phyloP scores from a whole-genome alignment of 1,140 invertebrate genomes.

The Conopomorpha cramerella region DNA sequence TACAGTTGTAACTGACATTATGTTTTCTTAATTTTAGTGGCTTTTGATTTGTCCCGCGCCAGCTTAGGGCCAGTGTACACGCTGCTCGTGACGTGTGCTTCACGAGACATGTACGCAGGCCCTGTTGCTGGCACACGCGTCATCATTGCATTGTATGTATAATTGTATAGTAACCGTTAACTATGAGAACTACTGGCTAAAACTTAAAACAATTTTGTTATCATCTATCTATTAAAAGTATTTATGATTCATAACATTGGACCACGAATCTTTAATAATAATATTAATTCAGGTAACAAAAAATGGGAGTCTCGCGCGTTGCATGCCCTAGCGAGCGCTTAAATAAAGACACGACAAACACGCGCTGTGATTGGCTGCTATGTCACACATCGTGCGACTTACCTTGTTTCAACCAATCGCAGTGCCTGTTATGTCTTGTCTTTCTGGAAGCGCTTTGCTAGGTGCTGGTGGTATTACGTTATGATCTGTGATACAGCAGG shows the following conservation, averaged over 20 bases:
- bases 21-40: no score
- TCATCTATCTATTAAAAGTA: conserved; percentile 51
- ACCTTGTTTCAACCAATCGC: no score
- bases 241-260: conserved; percentile 58
- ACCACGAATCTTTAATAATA: conserved; percentile 56
- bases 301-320: conserved; percentile 29
- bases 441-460: no score
- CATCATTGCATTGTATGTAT: conserved; percentile 20
- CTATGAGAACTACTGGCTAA: conserved; percentile 31
- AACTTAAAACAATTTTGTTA: conserved; percentile 24
- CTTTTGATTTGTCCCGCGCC: no score
- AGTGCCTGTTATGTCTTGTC: no score
- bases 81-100: no score
- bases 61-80: no score
- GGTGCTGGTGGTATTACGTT: no score
- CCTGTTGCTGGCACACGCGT: conserved; percentile 1
- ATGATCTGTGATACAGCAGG: no score
- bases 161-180: conserved; percentile 12
- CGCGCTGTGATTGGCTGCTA: not conserved
- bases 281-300: conserved; percentile 60
- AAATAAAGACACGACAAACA: conserved; percentile 2
- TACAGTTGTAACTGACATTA: no score
- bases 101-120: not conserved
- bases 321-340: conserved; percentile 7
- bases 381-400: no score